A percentile compares a stretch with the other conserved stretches of the same genome.
Evolutionary conservation across 2,888 invertebrate species (phyloP).

Genomic region (Spisula solida): DNA sequence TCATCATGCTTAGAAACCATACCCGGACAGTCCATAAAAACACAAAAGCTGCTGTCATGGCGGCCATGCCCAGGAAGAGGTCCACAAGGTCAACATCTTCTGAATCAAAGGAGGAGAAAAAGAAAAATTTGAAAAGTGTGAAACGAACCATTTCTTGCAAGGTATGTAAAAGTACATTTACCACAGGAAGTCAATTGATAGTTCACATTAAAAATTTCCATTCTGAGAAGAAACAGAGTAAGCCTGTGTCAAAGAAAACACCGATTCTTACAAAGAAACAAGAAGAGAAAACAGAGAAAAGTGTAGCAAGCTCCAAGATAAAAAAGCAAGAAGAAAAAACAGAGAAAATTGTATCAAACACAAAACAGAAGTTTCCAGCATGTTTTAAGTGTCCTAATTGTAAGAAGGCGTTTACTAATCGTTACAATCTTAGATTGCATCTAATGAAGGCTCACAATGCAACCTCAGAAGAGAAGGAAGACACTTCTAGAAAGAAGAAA

Average conservation of each 20-base stretch:
- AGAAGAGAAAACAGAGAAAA: background rate
- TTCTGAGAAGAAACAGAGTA: background rate
- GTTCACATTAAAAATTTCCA: constrained; percentile 4
- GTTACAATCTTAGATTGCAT: constrained; percentile 35
- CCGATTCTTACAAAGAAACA: background rate
- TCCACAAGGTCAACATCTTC: constrained; percentile 27
- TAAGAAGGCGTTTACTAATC: constrained; percentile 24
- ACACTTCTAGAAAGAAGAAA: constrained; percentile 21
- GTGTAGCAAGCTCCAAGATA: background rate
- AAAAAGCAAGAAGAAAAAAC: background rate
- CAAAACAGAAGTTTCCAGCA: constrained; percentile 15
- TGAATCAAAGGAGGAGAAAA: background rate
- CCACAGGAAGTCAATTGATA: background rate
- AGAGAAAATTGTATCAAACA: background rate
- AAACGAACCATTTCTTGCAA: background rate
- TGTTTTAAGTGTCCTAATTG: constrained; percentile 42
- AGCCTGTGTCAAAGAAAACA: background rate
- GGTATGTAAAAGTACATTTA: constrained; percentile 26
- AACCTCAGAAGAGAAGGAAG: background rate
- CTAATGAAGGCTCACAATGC: constrained; percentile 49
- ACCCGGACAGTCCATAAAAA: constrained; percentile 17
- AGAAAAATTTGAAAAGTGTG: background rate
- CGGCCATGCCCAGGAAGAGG: background rate
- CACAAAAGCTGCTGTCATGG: background rate
- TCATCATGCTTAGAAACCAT: constrained; percentile 32